A percentile compares a stretch with the other conserved stretches of the same genome.
Conservation (phyloP, 2,888 invertebrate genomes). For the Brachyopa scutellaris region DNA sequence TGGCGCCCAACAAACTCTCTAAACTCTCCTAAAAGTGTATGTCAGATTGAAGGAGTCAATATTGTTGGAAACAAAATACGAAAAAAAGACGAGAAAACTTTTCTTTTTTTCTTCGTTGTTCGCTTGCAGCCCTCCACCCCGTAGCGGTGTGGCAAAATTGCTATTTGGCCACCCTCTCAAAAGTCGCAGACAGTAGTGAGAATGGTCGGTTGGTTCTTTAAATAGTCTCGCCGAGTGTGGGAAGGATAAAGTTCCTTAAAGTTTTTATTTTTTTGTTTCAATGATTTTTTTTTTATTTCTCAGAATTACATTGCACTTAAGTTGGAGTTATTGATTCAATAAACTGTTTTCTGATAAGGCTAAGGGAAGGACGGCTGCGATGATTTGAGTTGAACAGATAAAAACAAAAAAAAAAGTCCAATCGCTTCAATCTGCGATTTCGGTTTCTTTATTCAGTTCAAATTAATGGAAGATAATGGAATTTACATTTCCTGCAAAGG, state of each 20-base stretch:
- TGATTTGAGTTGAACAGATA: too few relatives aligned
- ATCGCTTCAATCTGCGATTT: slow-evolving; percentile 10
- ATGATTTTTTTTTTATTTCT: slow-evolving; percentile 27
- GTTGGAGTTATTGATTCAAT: slow-evolving; percentile 68
- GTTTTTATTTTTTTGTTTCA: slow-evolving; percentile 44
- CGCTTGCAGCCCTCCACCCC: neutral
- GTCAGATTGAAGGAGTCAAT: slow-evolving; percentile 70
- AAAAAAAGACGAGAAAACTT: slow-evolving; percentile 26
- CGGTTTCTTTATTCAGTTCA: slow-evolving; percentile 17
- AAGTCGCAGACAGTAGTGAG: slow-evolving; percentile 40
- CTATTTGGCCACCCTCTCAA: slow-evolving; percentile 45
- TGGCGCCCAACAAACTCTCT: slow-evolving; percentile 46
- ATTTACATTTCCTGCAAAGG: slow-evolving; percentile 34
- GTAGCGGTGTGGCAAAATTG: slow-evolving; percentile 48
- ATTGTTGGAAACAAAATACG: slow-evolving; percentile 32
- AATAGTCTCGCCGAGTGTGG: slow-evolving; percentile 41
- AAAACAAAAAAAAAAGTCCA: too few relatives aligned
- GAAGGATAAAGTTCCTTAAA: slow-evolving; percentile 53
- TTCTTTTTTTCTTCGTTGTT: slow-evolving; percentile 22
- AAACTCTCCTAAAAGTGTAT: slow-evolving; percentile 63
- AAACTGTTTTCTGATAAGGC: slow-evolving; percentile 49
- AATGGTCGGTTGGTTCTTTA: slow-evolving; percentile 23
- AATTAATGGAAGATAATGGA: slow-evolving; percentile 45
- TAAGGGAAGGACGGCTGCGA: neutral
- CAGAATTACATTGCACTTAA: slow-evolving; percentile 66